Evolutionary conservation across 92 coral and sea anemone genomes (phyloP), one percentile per base, ranked within the genome.

Genomic region (Micromussa lordhowensis): DNA sequence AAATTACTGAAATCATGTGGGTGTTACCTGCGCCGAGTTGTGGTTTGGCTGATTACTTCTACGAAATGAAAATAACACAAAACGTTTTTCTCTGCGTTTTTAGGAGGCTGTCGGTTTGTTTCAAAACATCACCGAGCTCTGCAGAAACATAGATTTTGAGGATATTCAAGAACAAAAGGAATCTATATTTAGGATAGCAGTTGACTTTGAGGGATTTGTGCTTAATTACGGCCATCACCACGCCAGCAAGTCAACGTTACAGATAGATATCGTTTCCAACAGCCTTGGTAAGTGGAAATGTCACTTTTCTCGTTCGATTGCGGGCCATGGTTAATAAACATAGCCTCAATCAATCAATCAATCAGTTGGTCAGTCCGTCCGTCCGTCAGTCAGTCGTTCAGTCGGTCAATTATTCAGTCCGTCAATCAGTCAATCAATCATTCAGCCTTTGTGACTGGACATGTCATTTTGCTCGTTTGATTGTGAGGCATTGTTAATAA

Each of bases 191-290:
- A 24, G 9, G 3, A 59, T 40, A 24, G 40, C 82, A 17, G 30
- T 57, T 16, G 35, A 51, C 21, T 85, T 85, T 17, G 88, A 85
- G 82, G 48, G 16, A 35, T 85, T 85, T 57, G 76, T 54, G 1
- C 19, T 85, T 21, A 17, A 26, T 26, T 85, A 54, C 59, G 68
- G 57, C 40, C 58, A 58, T 4, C 32, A n/a, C 76, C 58, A 58
- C 7, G 44, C 75, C 58, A 73, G 14, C 4, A 21, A 55, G 1
- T 22, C 81, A 57, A 18, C 9, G 16, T 17, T 73, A n/a, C 15
- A 9, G 13, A n/a, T 84, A 2, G 24, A 36, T 8, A 1, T 85
- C 11, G 15, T 32, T 11, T 22, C 72, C 28, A 21, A 18, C 5
- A 75, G 35, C 14, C 29, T 85, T 4, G 88, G 88, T 85, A 15